Percentiles rank a stretch among this genome's conserved stretches.
These are phyloP conservation scores for Pipistrellus kuhlii DNA, from an alignment of 2,797 vertebrate genomes.

Conservation along the genomic window DNA sequence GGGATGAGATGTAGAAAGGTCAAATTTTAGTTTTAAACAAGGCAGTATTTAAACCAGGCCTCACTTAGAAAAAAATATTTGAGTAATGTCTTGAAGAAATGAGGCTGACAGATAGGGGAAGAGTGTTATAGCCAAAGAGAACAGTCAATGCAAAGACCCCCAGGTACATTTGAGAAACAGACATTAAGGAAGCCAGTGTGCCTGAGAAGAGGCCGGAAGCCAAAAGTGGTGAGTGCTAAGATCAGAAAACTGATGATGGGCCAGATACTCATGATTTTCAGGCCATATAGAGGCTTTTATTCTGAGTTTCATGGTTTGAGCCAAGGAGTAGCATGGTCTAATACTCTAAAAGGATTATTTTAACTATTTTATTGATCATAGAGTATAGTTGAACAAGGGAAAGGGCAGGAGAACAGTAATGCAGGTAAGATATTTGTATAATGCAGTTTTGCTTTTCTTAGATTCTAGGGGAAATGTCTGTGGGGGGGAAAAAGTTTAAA, in stretches of 20 bases:
- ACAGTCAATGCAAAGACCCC: neutral
- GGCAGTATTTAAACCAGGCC: neutral
- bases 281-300: neutral
- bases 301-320: neutral
- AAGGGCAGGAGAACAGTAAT: neutral
- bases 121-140: neutral
- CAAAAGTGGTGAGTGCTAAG: neutral
- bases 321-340: neutral
- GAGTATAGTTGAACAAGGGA: neutral
- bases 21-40: conserved; percentile 2
- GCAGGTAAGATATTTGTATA: neutral
- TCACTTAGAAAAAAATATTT: neutral
- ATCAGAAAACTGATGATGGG: neutral
- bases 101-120: neutral
- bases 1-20: neutral
- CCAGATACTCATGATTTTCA: neutral
- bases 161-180: neutral
- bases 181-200: neutral
- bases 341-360: conserved; percentile 16
- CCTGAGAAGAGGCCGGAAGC: neutral
- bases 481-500: neutral
- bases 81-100: neutral
- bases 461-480: neutral
- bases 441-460: neutral
- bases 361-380: neutral